These are phyloP conservation scores for Apostichopus californicus DNA, from an alignment of 35 echinoderm and acorn worm genomes.

Conservation along the genomic window DNA sequence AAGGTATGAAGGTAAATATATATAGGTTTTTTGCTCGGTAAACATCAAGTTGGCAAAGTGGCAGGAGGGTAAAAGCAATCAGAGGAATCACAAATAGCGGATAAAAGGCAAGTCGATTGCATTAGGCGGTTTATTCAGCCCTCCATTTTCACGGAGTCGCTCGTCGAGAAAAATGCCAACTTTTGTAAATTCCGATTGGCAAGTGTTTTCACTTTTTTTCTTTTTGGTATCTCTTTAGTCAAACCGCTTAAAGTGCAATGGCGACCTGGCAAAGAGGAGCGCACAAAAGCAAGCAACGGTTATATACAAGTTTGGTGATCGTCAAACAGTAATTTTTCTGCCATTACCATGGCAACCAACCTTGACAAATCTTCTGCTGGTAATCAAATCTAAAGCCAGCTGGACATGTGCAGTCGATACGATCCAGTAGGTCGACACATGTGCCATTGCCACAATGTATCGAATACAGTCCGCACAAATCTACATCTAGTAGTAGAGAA, in stretches of 20 bases:
- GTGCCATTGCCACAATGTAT: conserved; percentile 79
- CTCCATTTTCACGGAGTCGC: too few species aligned
- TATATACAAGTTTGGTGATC: not conserved
- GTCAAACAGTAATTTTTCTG: not conserved
- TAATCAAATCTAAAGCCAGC: conserved; percentile 71
- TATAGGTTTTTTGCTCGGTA: not conserved
- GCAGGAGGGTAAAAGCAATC: not conserved
- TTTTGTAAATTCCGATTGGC: too few species aligned
- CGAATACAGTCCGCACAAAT: conserved; percentile 65
- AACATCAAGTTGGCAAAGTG: not conserved
- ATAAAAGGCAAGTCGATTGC: not conserved
- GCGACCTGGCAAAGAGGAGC: not conserved
- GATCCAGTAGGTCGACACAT: conserved; percentile 68
- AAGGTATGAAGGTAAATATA: not conserved
- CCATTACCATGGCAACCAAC: conserved; percentile 43
- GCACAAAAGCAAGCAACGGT: conserved; percentile 7
- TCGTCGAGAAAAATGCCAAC: too few species aligned
- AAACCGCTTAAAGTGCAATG: not conserved
- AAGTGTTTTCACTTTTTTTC: too few species aligned
- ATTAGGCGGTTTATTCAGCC: not conserved
- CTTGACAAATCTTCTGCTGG: conserved; percentile 43
- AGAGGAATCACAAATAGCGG: not conserved
- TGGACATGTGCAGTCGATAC: conserved; percentile 76
- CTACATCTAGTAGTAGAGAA: conserved; percentile 60
- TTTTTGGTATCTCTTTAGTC: too few species aligned